Percentiles rank a stretch among this genome's conserved stretches.
These are phyloP conservation scores for Pseudopodoces humilis DNA, from an alignment of 2,113 vertebrate species.

Conservation along the genomic window DNA sequence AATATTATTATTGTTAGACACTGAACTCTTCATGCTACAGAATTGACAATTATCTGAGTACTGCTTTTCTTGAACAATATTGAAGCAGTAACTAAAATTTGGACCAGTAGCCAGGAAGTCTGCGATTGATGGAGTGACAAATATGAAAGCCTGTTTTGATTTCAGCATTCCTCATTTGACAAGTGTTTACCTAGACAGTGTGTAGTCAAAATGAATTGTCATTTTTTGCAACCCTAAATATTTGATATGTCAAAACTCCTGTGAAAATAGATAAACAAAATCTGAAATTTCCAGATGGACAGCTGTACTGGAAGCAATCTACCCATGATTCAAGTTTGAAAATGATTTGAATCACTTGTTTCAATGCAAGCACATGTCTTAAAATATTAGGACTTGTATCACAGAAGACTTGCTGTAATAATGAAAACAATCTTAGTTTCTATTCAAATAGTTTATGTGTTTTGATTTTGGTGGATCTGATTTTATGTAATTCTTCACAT, in stretches of 20 bases:
- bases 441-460: not conserved
- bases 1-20: not conserved
- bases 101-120: not conserved
- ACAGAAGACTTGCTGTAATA: not conserved
- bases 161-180: slow-evolving; percentile 22
- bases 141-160: slow-evolving; percentile 1
- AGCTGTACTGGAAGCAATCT: not conserved
- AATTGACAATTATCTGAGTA: not conserved
- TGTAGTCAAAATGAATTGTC: not conserved
- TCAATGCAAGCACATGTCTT: not conserved
- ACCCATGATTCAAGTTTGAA: not conserved
- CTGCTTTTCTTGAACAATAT: not conserved
- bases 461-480: not conserved
- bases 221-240: not conserved
- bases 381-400: not conserved
- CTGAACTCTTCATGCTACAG: not conserved
- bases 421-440: not conserved
- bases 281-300: slow-evolving; percentile 27
- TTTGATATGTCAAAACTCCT: not conserved
- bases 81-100: not conserved
- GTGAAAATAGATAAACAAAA: not conserved
- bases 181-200: not conserved
- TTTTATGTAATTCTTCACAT: not conserved
- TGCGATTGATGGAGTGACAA: not conserved
- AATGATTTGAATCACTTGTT: not conserved